A percentile compares a stretch with the other conserved stretches of the same genome.
These are phyloP conservation scores for Nomada fucata DNA, from an alignment of 2,888 invertebrate genomes.

Conservation along the genomic window DNA sequence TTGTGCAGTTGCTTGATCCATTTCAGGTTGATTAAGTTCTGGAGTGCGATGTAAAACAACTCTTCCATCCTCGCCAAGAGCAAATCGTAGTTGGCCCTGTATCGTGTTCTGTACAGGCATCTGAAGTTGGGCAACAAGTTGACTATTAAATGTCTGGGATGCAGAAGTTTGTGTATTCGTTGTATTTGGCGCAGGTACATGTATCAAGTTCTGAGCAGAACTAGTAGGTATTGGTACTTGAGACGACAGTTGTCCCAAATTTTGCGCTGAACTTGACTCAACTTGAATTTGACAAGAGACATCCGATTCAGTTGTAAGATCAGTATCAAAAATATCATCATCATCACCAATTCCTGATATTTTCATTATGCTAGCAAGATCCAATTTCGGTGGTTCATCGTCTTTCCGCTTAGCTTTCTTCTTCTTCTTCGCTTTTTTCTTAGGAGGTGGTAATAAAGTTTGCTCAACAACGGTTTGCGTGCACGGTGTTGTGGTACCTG, in stretches of 20 bases:
- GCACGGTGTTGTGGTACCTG: constrained; percentile 73
- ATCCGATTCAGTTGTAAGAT: constrained; percentile 77
- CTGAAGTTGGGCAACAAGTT: constrained; percentile 86
- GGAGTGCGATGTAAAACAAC: constrained; percentile 88
- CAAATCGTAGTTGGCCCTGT: constrained; percentile 87
- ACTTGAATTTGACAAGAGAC: constrained; percentile 69
- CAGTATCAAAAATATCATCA: constrained; percentile 86
- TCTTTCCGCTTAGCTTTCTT: constrained; percentile 85
- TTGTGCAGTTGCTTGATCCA: constrained; percentile 82
- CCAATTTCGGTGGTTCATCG: constrained; percentile 86
- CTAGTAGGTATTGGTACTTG: constrained; percentile 63
- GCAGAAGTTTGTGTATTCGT: constrained; percentile 73
- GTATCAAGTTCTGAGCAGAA: constrained; percentile 72
- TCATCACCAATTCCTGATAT: constrained; percentile 90
- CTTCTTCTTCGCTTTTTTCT: constrained; percentile 86
- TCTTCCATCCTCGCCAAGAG: constrained; percentile 89
- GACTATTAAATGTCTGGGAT: constrained; percentile 76
- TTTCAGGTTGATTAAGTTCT: constrained; percentile 82
- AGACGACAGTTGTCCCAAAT: constrained; percentile 62
- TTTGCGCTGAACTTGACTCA: constrained; percentile 73
- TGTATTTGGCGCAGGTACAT: constrained; percentile 78
- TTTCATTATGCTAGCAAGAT: constrained; percentile 91
- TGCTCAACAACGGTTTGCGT: constrained; percentile 81
- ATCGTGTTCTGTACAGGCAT: constrained; percentile 82
- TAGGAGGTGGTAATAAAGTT: constrained; percentile 84